Evolutionary conservation across 1,140 invertebrate genomes (phyloP), one percentile per base, ranked within the genome.

Genomic region (Contarinia nasturtii): DNA sequence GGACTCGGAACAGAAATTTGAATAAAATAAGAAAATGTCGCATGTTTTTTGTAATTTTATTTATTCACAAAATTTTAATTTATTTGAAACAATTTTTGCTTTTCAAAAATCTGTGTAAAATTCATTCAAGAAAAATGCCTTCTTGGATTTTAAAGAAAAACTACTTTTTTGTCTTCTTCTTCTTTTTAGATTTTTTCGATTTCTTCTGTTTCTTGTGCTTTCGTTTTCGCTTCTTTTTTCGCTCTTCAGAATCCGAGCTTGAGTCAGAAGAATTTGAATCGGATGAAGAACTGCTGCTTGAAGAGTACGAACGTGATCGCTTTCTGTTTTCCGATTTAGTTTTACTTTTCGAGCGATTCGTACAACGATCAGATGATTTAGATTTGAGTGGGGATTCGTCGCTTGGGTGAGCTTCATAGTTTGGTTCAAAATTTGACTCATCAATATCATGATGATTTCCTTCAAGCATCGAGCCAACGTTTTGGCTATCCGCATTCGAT

Each of bases 351-450:
- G 20, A 19, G 18, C 41, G n/a, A 19, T 11, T 15, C 14, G 10
- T 36, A 4, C 15, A 8, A 36, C 17, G 33, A 12, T 37, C 33
- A 18, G 7, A 19, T 18, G 17, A 12, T 36, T 46, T n/a, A 20
- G 33, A 14, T 37, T 46, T 43, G 2, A 17, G 20, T 18, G 11
- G 18, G 5, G 21, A 33, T 33, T 41, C 36, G 22, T 47, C n/a
- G 22, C 21, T 27, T 47, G 18, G 22, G 14, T 46, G 10, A 2
- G 63, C 64, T 19, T 81, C 80, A 58, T 82, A 82, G 61, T 82
- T 77, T 2, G 79, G 79, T 52, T 79, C 79, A 56, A 83, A 83
- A 51, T 71, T 76, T 0, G 78, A 70, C 60, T 82, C 80, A 52
- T 82, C 79, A 12, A 81, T 59, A 22, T 72, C 71, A 12, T 76